Conservation (phyloP, 2,797 vertebrate genomes). For the Leucoraja ocellata region DNA sequence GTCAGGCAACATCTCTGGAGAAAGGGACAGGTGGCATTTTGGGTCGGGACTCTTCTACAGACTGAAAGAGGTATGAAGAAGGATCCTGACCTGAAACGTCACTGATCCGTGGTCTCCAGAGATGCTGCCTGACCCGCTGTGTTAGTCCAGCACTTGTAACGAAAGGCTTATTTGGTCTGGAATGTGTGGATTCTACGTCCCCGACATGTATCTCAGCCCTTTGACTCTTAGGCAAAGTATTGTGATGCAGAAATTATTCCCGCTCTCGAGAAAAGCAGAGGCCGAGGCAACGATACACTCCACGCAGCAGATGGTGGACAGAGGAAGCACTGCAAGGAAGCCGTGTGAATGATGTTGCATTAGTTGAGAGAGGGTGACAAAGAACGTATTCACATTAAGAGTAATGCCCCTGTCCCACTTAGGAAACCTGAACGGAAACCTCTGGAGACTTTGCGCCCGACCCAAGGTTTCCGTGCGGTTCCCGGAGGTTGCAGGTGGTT, state of each 20-base stretch:
- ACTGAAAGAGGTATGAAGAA: too few relatives aligned
- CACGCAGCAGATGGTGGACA: background rate
- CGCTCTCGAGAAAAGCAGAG: background rate
- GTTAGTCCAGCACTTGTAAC: background rate
- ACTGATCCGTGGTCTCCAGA: too few relatives aligned
- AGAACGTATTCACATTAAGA: background rate
- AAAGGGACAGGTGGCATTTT: too few relatives aligned
- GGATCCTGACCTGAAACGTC: too few relatives aligned
- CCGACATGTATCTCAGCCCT: background rate
- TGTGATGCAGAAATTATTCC: background rate
- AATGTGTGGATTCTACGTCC: background rate
- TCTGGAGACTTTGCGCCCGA: too few relatives aligned
- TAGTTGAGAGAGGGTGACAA: background rate
- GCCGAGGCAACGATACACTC: background rate
- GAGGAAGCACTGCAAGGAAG: background rate
- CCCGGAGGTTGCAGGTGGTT: too few relatives aligned
- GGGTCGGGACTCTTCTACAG: too few relatives aligned
- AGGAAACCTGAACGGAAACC: too few relatives aligned
- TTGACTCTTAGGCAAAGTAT: background rate
- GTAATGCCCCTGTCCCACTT: background rate
- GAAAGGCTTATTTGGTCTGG: background rate
- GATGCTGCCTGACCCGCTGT: too few relatives aligned
- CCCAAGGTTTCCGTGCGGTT: too few relatives aligned
- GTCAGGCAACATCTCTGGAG: too few relatives aligned
- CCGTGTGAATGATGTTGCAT: background rate